Evolutionary conservation across 35 echinoderm and acorn worm genomes (phyloP).

Genomic region (Lytechinus variegatus): DNA sequence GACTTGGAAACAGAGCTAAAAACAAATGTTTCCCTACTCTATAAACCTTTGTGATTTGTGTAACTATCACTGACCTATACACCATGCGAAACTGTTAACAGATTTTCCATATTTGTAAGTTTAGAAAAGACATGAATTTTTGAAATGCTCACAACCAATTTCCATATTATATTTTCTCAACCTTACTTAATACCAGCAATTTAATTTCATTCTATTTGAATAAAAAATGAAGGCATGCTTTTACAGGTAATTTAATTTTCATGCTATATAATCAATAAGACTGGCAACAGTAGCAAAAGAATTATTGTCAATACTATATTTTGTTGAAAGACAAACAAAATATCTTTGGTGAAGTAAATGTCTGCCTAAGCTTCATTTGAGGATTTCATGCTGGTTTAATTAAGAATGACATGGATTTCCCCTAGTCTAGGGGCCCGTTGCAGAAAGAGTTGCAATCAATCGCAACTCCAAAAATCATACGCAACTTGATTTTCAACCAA

Average conservation of each 20-base stretch:
- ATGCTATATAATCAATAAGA: background rate
- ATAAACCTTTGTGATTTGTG: background rate
- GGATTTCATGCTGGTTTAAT: background rate
- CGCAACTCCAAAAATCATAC: no score
- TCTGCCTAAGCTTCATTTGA: background rate
- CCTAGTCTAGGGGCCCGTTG: no score
- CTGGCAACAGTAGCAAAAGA: background rate
- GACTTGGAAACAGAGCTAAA: background rate
- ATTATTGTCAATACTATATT: background rate
- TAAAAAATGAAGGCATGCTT: background rate
- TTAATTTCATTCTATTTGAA: background rate
- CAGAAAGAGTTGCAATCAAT: no score
- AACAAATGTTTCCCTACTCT: background rate
- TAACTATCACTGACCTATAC: background rate
- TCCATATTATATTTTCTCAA: background rate
- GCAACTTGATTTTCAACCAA: no score
- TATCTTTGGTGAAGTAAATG: background rate
- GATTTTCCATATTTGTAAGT: background rate
- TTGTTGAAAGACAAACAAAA: background rate
- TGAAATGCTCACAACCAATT: background rate
- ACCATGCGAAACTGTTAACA: background rate
- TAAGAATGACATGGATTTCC: background rate
- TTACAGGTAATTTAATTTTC: background rate
- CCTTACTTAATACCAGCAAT: background rate
- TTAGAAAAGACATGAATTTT: background rate